Conservation (phyloP, 37 sponge, comb jelly and placozoan genomes). For the Eunapius fragilis region DNA sequence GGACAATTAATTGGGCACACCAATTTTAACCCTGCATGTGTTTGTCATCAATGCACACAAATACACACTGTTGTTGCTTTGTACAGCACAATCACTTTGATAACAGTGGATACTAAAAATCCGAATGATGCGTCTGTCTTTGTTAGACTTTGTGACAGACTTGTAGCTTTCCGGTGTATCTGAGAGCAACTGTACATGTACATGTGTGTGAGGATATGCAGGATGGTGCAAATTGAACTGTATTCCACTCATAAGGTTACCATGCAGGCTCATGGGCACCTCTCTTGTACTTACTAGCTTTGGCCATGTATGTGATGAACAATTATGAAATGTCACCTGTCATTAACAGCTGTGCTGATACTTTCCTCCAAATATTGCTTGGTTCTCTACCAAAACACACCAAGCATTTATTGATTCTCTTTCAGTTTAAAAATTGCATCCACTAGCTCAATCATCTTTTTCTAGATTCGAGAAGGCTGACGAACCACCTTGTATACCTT, state of each 20-base stretch:
- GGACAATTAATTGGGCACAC: conserved; percentile 37
- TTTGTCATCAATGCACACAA: conserved; percentile 55
- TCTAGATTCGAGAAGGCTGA: not conserved
- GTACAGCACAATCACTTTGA: conserved; percentile 37
- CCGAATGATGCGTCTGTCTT: no score
- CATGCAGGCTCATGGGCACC: conserved; percentile 50
- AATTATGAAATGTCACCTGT: conserved; percentile 27
- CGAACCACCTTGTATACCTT: no score
- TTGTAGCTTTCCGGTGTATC: no score
- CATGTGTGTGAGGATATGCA: not conserved
- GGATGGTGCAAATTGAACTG: conserved; percentile 18
- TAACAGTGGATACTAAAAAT: no score
- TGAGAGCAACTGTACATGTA: no score
- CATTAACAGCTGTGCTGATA: conserved; percentile 33
- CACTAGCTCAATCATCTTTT: conserved; percentile 14
- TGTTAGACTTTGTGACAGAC: no score
- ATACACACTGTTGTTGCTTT: conserved; percentile 2
- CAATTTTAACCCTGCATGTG: conserved; percentile 34
- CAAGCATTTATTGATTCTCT: conserved; percentile 1
- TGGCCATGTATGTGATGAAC: conserved; percentile 45
- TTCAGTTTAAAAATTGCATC: conserved; percentile 29
- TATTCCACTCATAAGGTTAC: conserved; percentile 18
- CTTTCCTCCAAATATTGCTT: conserved; percentile 33
- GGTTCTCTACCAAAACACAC: conserved; percentile 27
- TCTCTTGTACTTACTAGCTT: conserved; percentile 32